These are phyloP conservation scores for Chironomus striatipennis DNA, from an alignment of 1,140 invertebrate genomes.

Conservation along the genomic window DNA sequence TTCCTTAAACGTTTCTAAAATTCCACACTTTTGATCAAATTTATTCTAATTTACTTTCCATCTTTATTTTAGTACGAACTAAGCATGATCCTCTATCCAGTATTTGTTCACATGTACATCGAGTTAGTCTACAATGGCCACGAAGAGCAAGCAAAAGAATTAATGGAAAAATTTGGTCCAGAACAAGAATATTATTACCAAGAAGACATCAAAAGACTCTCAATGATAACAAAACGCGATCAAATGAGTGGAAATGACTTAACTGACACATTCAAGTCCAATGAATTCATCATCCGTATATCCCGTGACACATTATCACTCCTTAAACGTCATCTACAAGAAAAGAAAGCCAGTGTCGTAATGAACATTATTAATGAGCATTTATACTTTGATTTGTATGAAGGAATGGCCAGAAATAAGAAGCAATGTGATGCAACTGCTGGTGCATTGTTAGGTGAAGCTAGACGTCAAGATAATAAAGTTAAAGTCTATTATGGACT, in stretches of 20 bases:
- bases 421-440: conserved; percentile 81
- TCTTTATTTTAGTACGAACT: conserved; percentile 69
- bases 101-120: conserved; percentile 94
- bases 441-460: conserved; percentile 84
- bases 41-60: too few relatives aligned
- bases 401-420: conserved; percentile 87
- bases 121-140: conserved; percentile 88
- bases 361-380: conserved; percentile 92
- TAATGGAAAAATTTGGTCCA: conserved; percentile 70
- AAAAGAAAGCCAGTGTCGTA: conserved; percentile 79
- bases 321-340: conserved; percentile 84
- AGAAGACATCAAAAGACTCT: conserved; percentile 71
- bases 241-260: conserved; percentile 87
- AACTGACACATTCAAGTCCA: conserved; percentile 84
- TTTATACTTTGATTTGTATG: conserved; percentile 91
- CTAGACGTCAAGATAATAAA: conserved; percentile 91
- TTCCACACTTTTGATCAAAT: too few relatives aligned
- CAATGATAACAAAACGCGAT: conserved; percentile 73
- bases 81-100: conserved; percentile 84
- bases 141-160: conserved; percentile 64
- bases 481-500: conserved; percentile 89
- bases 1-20: too few relatives aligned
- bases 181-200: conserved; percentile 85
- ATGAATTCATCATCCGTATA: conserved; percentile 89
- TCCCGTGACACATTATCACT: conserved; percentile 88